Evolutionary conservation across 2,113 vertebrate species (phyloP), one percentile per base, ranked within the genome.

Genomic region (Caracal caracal): DNA sequence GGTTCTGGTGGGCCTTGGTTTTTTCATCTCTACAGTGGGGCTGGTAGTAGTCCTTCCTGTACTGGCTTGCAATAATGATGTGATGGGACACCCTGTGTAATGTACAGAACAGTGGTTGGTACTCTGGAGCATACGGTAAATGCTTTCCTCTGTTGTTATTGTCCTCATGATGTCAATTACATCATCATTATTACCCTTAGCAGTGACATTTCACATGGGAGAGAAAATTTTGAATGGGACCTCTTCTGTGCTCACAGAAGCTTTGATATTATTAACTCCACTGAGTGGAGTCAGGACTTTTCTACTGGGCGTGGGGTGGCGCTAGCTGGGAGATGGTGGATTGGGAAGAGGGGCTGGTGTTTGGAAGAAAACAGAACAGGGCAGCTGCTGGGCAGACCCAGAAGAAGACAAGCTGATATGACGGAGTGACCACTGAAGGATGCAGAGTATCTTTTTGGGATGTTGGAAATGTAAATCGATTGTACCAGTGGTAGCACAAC

Each of bases 281-380:
- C 47, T 61, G 82, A 84, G 28, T 16, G 17, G 49, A 59, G 28
- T 68, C 9, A 66, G 11, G 75, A 40, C 40, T 81, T 28, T 66
- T 49, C 24, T 56, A 8, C 8, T 2, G 16, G 49, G 15, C 4
- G 1, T 4, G 1, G 75, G 30, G 35, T 63, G 15, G 28, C 0
- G 3, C 53, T 75, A 2, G 35, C 81, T 16, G 35, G 30, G 53
- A 61, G 43, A 30, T 20, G 24, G 65, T 37, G 28, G 15, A 59
- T 20, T 24, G 81, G 24, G 47, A 71, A 81, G 53, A 3, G 16
- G 9, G 66, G 26, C 66, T 63, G 20, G 5, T 51, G 63, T 35
- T 75, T 26, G 66, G 20, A 49, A 75, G 75, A 61, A 59, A 75
- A 33, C 5, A 35, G 91, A 47, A 66, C 47, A 30, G 81, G 59